phyloP scores from a whole-genome alignment of 2,888 invertebrate genomes.

The Ormyrus labotus region DNA sequence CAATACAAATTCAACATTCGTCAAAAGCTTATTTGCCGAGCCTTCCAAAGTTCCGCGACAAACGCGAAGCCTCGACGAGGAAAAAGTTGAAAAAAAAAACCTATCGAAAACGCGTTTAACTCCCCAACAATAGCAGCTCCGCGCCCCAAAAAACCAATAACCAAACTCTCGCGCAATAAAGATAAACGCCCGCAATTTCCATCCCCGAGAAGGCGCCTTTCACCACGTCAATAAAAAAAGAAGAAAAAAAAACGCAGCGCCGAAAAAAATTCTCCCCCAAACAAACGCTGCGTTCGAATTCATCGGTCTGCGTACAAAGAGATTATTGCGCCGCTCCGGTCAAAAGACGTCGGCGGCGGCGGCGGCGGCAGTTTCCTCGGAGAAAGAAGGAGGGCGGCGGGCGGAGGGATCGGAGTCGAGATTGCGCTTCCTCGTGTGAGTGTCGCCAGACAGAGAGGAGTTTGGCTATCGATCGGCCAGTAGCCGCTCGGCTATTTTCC shows the following conservation, averaged over 20 bases:
- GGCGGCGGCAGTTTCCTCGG: background rate
- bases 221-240: constrained; percentile 11
- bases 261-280: background rate
- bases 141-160: background rate
- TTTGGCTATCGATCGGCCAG: constrained; percentile 73
- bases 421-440: constrained; percentile 54
- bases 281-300: constrained; percentile 35
- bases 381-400: background rate
- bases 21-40: too few species aligned
- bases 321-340: constrained; percentile 32
- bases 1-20: too few species aligned
- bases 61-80: too few species aligned
- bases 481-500: constrained; percentile 30
- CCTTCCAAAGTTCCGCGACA: too few species aligned
- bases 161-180: constrained; percentile 2
- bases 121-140: background rate
- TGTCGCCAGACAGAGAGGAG: constrained; percentile 71
- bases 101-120: too few species aligned
- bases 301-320: constrained; percentile 30
- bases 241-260: background rate
- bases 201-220: background rate
- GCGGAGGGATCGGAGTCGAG: background rate
- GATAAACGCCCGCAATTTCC: constrained; percentile 16
- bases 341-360: constrained; percentile 14
- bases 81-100: too few species aligned